A percentile compares a stretch with the other conserved stretches of the same genome.
Conservation (phyloP, 2,113 vertebrate species). For the Dipodomys ordii region DNA sequence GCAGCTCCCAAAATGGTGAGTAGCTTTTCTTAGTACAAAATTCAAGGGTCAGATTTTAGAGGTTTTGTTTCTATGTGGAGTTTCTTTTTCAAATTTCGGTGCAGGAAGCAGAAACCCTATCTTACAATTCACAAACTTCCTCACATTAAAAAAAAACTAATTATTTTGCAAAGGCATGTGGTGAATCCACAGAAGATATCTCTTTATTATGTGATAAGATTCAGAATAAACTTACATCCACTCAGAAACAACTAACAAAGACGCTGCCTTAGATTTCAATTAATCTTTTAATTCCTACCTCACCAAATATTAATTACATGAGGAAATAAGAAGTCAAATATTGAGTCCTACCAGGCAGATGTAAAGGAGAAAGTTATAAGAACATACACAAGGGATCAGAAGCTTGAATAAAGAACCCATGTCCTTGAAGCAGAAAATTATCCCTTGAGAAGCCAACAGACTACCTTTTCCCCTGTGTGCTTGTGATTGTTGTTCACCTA, state of each 20-base stretch:
- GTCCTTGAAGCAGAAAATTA: not conserved
- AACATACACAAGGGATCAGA: not conserved
- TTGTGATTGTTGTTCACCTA: conserved; percentile 32
- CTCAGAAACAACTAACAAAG: not conserved
- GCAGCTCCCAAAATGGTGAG: not conserved
- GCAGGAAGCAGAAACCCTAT: not conserved
- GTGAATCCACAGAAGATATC: not conserved
- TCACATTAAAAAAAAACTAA: not conserved
- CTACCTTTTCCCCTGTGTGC: not conserved
- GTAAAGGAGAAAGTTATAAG: not conserved
- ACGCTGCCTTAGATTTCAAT: not conserved
- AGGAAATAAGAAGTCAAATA: conserved; percentile 9
- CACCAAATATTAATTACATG: conserved; percentile 46
- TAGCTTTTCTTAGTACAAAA: not conserved
- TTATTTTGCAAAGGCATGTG: conserved; percentile 42
- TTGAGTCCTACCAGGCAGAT: not conserved
- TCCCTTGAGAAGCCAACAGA: not conserved
- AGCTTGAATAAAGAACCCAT: not conserved
- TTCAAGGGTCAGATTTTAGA: conserved; percentile 6
- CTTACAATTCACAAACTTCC: not conserved
- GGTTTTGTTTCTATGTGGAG: not conserved
- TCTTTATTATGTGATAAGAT: not conserved
- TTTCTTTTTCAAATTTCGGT: conserved; percentile 50
- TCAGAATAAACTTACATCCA: not conserved
- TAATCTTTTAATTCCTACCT: conserved; percentile 34